Conservation (phyloP, 2,797 vertebrate genomes). For the Micrastur ruficollis region DNA sequence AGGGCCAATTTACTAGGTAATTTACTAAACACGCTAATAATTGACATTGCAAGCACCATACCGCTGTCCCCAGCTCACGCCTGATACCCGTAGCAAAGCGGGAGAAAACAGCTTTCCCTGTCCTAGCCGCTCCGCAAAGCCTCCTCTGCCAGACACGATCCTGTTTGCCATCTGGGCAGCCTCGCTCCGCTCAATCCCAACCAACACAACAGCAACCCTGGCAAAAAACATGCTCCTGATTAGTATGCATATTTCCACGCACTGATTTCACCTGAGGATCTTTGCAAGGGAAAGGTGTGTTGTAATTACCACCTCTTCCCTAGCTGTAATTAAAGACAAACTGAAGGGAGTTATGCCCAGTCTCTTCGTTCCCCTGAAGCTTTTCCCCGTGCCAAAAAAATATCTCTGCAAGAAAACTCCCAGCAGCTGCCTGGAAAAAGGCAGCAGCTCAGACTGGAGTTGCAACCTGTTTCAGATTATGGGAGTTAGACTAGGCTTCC, state of each 20-base stretch:
- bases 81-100: conserved; percentile 2
- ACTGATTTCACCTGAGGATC: conserved; percentile 45
- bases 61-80: conserved; percentile 31
- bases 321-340: conserved; percentile 68
- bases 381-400: conserved; percentile 48
- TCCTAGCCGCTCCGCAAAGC: neutral
- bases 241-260: conserved; percentile 51
- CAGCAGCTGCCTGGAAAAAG: conserved; percentile 52
- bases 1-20: conserved; percentile 75
- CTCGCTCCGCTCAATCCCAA: neutral
- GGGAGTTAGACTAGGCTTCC: neutral
- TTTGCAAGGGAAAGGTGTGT: conserved; percentile 29
- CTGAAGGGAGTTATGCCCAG: conserved; percentile 56
- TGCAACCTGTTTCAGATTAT: conserved; percentile 15
- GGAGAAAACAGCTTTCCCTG: neutral
- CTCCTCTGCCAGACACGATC: conserved; percentile 29
- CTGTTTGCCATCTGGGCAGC: conserved; percentile 14
- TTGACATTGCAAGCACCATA: conserved; percentile 47
- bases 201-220: conserved; percentile 17
- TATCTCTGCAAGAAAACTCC: conserved; percentile 16
- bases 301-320: conserved; percentile 51
- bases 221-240: neutral
- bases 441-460: conserved; percentile 7
- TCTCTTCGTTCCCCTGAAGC: conserved; percentile 14
- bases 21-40: conserved; percentile 72